Base-by-base conservation (phyloP, 1,140 invertebrate species). In the Drosophila virilis region DNA sequence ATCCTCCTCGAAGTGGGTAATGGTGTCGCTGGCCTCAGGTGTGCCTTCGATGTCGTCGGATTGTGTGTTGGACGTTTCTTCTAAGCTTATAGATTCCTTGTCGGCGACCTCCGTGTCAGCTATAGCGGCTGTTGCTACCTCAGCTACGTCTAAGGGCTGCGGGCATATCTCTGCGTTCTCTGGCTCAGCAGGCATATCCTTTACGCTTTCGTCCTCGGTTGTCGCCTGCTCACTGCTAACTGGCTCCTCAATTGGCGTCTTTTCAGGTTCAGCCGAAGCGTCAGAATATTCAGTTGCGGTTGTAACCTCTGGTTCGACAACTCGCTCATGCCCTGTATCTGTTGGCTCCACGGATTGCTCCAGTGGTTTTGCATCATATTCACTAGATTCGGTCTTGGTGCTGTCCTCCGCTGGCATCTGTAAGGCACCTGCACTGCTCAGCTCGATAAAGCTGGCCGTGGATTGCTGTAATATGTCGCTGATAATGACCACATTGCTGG, bases 391-490 rank as follows among this genome's bases (percentile, higher is more conserved):
- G 6, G 7, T 6, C 7, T 57, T 35, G 1, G 5, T 12, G 9
- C n/a, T 0, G 1, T 65, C 42, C 48, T 61, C 37, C 3, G 12
- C n/a, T 51, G 8, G 32, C 9, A 45, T 72, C 0, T 42, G 40
- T 3, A 70, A 32, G 55, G 54, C 12, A 12, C 33, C 46, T n/a
- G 61, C 59, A 46, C 52, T 68, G 15, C 17, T 70, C 10, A 84
- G 35, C n/a, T 91, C 71, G 50, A 91, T 77, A 3, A 76, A 91
- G 54, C 82, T 78, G 22, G 55, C 78, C 6, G 76, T 43, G 0
- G 90, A 91, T 68, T 91, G 82, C 38, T 89, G 74, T 8, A 91
- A 59, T 9, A 91, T 73, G 55, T 91, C 86, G 37, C 77, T 89
- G 2, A 91, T 74, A 40, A 78, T 73, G 0, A 91, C 58, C 1